Conservation (phyloP, 2,797 vertebrate genomes). For the Ambastaia sidthimunki region DNA sequence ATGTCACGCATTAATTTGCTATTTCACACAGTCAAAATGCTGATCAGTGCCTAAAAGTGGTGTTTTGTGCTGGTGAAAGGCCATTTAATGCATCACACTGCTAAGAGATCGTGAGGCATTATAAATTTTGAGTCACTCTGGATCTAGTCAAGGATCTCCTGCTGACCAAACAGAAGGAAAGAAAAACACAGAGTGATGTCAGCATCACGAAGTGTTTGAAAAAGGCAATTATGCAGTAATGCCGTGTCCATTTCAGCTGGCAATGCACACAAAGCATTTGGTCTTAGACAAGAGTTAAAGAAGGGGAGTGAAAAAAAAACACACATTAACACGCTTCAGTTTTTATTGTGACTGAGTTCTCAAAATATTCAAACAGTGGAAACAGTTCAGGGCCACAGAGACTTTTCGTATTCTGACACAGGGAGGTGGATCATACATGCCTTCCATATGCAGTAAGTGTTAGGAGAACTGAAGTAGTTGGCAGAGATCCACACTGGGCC, state of each 20-base stretch:
- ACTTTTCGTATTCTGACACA: slow-evolving; percentile 63
- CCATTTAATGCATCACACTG: background rate
- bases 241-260: slow-evolving; percentile 61
- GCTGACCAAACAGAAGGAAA: slow-evolving; percentile 28
- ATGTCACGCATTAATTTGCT: background rate
- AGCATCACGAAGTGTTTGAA: slow-evolving; percentile 57
- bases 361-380: slow-evolving; percentile 62
- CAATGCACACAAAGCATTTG: slow-evolving; percentile 28
- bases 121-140: slow-evolving; percentile 29
- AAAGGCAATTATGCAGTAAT: slow-evolving; percentile 58
- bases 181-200: slow-evolving; percentile 53
- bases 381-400: slow-evolving; percentile 66
- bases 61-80: slow-evolving; percentile 28
- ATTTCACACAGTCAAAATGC: slow-evolving; percentile 5
- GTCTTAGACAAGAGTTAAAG: background rate
- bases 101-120: slow-evolving; percentile 18
- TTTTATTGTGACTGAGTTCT: slow-evolving; percentile 14
- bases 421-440: slow-evolving; percentile 70
- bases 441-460: slow-evolving; percentile 80
- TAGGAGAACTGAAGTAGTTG: slow-evolving; percentile 70
- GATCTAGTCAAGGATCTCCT: slow-evolving; percentile 40
- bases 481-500: slow-evolving; percentile 45
- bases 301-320: background rate
- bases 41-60: background rate
- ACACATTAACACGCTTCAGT: slow-evolving; percentile 7